Evolutionary conservation across 2,797 vertebrate genomes (phyloP).

Genomic region (Amniataba percoides): DNA sequence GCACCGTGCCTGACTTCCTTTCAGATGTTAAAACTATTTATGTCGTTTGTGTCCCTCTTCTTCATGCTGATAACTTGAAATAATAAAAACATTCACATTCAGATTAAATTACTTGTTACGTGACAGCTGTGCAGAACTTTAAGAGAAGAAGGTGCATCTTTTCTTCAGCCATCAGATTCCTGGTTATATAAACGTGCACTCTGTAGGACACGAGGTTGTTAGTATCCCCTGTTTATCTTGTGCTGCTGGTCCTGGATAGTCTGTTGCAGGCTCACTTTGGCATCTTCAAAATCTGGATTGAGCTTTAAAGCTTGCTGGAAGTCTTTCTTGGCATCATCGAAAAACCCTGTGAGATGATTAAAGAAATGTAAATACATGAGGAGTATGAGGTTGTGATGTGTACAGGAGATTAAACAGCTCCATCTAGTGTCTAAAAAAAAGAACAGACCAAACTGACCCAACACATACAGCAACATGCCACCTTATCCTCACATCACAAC

Average conservation of each 20-base stretch:
- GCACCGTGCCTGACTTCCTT: background rate
- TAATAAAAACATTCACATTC: background rate
- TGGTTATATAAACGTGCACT: background rate
- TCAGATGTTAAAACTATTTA: background rate
- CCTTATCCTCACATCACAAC: background rate
- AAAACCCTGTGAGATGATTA: conserved; percentile 86
- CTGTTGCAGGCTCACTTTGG: conserved; percentile 91
- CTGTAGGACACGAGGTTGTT: conserved; percentile 31
- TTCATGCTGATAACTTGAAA: background rate
- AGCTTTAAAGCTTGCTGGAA: conserved; percentile 91
- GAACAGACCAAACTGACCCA: conserved; percentile 14
- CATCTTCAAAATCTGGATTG: conserved; percentile 94
- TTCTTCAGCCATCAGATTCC: background rate
- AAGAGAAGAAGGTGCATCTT: background rate
- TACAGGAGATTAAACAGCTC: conserved; percentile 44
- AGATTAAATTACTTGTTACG: background rate
- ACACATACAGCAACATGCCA: background rate
- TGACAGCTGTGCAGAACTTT: background rate
- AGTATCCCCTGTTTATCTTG: conserved; percentile 84
- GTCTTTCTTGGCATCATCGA: conserved; percentile 92
- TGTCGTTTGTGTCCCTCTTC: background rate
- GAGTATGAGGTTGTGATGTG: background rate
- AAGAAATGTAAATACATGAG: conserved; percentile 7
- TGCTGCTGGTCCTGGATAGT: conserved; percentile 90
- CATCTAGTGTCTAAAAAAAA: conserved; percentile 62